Conservation (phyloP, 2,113 vertebrate species). For the Oryzias celebensis region DNA sequence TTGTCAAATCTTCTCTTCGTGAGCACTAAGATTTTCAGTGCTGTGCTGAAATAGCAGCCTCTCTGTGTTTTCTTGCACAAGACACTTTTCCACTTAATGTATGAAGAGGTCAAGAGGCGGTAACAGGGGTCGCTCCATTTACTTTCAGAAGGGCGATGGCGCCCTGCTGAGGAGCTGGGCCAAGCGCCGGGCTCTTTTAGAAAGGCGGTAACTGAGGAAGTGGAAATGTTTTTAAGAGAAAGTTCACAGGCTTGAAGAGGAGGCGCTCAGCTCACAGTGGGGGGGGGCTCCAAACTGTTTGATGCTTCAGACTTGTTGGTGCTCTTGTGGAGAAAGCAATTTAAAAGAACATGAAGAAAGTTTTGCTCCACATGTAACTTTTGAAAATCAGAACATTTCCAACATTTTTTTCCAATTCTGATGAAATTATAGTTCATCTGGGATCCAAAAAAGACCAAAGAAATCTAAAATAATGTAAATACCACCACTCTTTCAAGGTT, state of each 20-base stretch:
- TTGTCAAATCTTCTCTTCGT: too few species aligned
- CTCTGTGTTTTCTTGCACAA: slow-evolving; percentile 1
- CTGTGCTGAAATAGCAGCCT: not conserved
- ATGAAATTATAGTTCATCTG: too few species aligned
- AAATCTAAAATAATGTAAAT: too few species aligned
- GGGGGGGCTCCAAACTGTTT: slow-evolving; percentile 50
- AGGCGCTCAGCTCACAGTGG: slow-evolving; percentile 36
- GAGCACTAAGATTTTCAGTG: too few species aligned
- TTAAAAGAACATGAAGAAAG: not conserved
- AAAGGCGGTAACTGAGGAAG: slow-evolving; percentile 36
- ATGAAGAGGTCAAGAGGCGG: slow-evolving; percentile 19
- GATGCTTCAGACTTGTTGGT: not conserved
- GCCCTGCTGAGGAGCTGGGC: slow-evolving; percentile 18
- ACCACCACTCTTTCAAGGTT: too few species aligned
- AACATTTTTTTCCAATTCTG: too few species aligned
- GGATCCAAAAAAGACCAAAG: too few species aligned
- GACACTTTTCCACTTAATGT: not conserved
- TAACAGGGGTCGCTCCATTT: slow-evolving; percentile 12
- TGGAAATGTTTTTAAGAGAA: slow-evolving; percentile 5
- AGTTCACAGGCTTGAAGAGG: slow-evolving; percentile 16
- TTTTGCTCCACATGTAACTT: not conserved
- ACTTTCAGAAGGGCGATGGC: slow-evolving; percentile 5
- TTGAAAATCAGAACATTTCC: not conserved
- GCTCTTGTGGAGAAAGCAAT: slow-evolving; percentile 1
- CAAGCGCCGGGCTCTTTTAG: slow-evolving; percentile 31